Base-by-base conservation (phyloP, 2,888 invertebrate species). In the Lasius platythorax region DNA sequence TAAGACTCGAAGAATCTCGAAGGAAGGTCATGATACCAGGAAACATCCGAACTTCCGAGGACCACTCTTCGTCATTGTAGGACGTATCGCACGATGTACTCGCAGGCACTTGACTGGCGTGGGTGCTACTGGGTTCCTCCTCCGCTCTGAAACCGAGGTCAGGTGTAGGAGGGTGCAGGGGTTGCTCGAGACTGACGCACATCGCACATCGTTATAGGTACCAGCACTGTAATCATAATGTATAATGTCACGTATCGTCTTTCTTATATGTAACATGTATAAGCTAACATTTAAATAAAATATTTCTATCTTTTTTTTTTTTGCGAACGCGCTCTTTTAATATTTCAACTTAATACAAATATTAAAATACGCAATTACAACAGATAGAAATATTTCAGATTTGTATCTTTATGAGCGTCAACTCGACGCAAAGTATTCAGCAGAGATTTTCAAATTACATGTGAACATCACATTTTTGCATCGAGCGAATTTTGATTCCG, bases 121-220 rank as follows among this genome's bases (percentile, higher is more conserved):
- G 83, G 87, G 83, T 84, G 88, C 88, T 85, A 56, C 72, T 81
- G 79, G 81, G 67, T 75, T 75, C 30, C 75, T 81, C 61, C 72
- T 72, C 37, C 79, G 72, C 72, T 81, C 82, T 81, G 61, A 81
- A 37, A 61, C 72, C 72, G 72, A 72, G 79, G 79, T 81, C 79
- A 70, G 76, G 84, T 87, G 89, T 82, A 87, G 89, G 89, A 89
- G 88, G 85, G 74, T 86, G 88, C 82, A 85, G 88, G 86, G 85
- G 85, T 88, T 78, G 85, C 53, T 87, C 81, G 78, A 87, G 70
- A 87, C 82, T 68, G 83, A 85, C 79, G 82, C 82, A 87, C 76
- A 88, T 84, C 81, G 86, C 70, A 72, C 50, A 37, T 37, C 37
- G 46, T 50, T 37, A 75, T 82, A 90, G 90, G 89, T 88, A 86